Percentiles rank a stretch among this genome's conserved stretches.
These are phyloP conservation scores for Anthoptus insignis DNA, from an alignment of 2,888 invertebrate species.

Conservation along the genomic window DNA sequence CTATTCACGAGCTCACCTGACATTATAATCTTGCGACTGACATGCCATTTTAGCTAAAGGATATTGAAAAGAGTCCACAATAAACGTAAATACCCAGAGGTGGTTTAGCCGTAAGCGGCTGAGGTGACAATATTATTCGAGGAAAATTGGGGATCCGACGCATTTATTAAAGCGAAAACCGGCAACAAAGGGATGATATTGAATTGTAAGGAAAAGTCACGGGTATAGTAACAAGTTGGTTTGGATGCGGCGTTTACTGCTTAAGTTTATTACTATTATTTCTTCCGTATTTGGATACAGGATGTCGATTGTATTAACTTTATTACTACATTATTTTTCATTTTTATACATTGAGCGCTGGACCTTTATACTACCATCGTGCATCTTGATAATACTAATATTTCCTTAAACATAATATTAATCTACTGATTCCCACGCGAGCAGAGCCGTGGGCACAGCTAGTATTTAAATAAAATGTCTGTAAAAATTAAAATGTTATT, in stretches of 20 bases:
- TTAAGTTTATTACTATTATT: too few species aligned
- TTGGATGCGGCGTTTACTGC: conserved; percentile 54
- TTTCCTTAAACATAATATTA: too few species aligned
- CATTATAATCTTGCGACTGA: conserved; percentile 25
- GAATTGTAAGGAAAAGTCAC: conserved; percentile 77
- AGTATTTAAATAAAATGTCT: too few species aligned
- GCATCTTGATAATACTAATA: too few species aligned
- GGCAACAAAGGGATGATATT: conserved; percentile 86
- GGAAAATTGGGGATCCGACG: conserved; percentile 76
- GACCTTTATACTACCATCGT: too few species aligned
- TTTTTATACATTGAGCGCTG: too few species aligned
- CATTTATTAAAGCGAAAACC: conserved; percentile 85
- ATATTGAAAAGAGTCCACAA: conserved; percentile 44
- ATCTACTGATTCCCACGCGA: too few species aligned
- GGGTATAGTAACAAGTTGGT: conserved; percentile 46
- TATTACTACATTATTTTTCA: too few species aligned
- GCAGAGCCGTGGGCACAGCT: too few species aligned
- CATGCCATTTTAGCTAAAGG: conserved; percentile 24
- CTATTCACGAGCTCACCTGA: conserved; percentile 22
- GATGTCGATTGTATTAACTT: too few species aligned
- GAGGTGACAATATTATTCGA: conserved; percentile 85
- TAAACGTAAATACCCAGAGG: conserved; percentile 53
- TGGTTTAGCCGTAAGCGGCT: conserved; percentile 44
- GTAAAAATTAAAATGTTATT: too few species aligned
- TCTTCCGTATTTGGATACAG: too few species aligned